These are phyloP conservation scores for Myrmecobius fasciatus DNA, from an alignment of 2,113 vertebrate species.

Conservation along the genomic window DNA sequence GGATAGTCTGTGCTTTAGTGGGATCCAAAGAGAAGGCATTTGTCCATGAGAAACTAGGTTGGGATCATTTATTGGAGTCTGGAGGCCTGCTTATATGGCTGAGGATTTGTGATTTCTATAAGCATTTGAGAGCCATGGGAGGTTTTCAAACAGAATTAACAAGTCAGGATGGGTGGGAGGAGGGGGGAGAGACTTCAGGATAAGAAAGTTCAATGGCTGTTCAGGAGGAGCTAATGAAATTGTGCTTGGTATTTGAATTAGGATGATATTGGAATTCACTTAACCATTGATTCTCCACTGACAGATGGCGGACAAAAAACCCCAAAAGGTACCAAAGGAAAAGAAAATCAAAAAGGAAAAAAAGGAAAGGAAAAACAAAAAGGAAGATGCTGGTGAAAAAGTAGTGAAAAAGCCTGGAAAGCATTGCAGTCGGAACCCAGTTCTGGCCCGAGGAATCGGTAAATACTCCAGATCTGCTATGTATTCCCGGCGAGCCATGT, in stretches of 20 bases:
- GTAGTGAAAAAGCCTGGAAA: conserved; percentile 81
- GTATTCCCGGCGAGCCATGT: conserved; percentile 93
- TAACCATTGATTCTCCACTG: background rate
- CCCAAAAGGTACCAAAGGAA: conserved; percentile 13
- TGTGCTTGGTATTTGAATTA: background rate
- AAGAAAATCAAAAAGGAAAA: conserved; percentile 76
- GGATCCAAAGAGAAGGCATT: background rate
- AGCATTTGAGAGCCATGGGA: background rate
- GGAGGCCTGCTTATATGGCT: background rate
- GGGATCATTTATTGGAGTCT: background rate
- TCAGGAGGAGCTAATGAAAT: background rate
- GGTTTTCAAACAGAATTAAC: background rate
- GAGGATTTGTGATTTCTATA: background rate
- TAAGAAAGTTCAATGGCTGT: background rate
- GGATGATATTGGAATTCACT: background rate
- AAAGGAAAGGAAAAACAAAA: conserved; percentile 81
- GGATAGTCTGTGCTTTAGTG: background rate
- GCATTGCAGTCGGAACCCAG: conserved; percentile 95
- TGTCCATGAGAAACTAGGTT: background rate
- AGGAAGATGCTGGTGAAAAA: background rate
- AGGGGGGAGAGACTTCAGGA: background rate
- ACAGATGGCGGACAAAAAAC: conserved; percentile 92
- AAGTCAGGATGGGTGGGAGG: background rate
- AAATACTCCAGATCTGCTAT: conserved; percentile 94
- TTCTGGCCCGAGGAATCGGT: conserved; percentile 91